Percentiles rank a stretch among this genome's conserved stretches.
Conservation (phyloP, 2,113 vertebrate species). For the Equus quagga region DNA sequence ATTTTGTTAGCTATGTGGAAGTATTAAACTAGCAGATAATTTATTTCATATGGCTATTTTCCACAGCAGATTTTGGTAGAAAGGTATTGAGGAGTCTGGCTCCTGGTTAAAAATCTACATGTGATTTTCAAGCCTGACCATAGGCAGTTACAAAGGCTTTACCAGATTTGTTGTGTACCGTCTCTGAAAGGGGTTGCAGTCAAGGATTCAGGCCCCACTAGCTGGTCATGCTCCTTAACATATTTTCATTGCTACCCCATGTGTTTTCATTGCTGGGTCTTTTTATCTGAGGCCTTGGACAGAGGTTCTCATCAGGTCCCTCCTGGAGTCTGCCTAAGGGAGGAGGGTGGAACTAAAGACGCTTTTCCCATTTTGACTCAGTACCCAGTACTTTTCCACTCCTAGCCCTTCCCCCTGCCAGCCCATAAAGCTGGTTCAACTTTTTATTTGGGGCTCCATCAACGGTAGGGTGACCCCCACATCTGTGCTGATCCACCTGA, state of each 20-base stretch:
- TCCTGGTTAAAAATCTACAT: too few relatives aligned
- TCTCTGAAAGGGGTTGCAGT: not conserved
- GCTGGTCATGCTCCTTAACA: not conserved
- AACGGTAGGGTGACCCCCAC: not conserved
- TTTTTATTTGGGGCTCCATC: not conserved
- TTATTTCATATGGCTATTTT: not conserved
- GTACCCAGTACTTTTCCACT: not conserved
- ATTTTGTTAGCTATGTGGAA: not conserved
- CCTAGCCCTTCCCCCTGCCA: not conserved
- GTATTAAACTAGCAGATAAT: not conserved
- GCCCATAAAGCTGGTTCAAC: not conserved
- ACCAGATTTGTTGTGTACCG: not conserved
- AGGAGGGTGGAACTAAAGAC: not conserved
- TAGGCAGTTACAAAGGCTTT: not conserved
- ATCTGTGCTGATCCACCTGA: not conserved
- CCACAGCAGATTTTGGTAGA: not conserved
- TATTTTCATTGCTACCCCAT: not conserved
- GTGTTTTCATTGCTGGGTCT: not conserved
- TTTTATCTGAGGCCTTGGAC: not conserved
- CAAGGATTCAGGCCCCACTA: not conserved
- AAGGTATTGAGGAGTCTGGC: not conserved
- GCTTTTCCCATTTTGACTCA: not conserved
- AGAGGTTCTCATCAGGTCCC: not conserved
- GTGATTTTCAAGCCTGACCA: not conserved
- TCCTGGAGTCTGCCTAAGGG: not conserved